Evolutionary conservation across 2,797 vertebrate genomes (phyloP), one percentile per base, ranked within the genome.

Genomic region (Naso thynnoides): DNA sequence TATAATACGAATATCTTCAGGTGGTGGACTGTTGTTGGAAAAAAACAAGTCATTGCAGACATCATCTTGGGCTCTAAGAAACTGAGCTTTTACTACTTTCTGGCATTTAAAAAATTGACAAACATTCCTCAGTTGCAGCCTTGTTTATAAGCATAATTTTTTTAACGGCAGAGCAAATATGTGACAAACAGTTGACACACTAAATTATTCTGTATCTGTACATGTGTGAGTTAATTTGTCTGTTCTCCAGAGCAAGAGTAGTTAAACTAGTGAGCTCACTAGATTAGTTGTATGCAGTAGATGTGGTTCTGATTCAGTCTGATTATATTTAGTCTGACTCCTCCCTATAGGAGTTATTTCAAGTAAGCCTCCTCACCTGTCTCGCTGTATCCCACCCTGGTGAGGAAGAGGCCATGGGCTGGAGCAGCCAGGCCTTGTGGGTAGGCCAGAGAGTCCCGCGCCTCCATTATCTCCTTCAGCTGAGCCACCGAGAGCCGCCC

Each of bases 371-470:
- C 19, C 73, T 86, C 57, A 95, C 94, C 94, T n/a, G 76, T 27
- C 0, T 86, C 63, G 0, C 64, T 44, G 23, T 97, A 98, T 5
- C 95, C 93, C 83, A 98, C 96, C 0, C 82, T 84, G 42, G 95
- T 94, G 21, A 98, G 95, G 78, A 98, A 98, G 53, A 98, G 94
- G 63, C 98, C 97, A 0, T 52, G 39, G 0, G 97, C 56, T 0
- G 97, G 98, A 18, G 97, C 97, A 19, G 83, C 76, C 11, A 91
- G 19, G 7, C 79, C 65, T 0, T 91, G 29, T 13, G 96, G 95
- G 26, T 89, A 95, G 9, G 94, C 95, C 29, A 76, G 53, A 0
- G 94, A 70, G 72, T 97, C 95, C 27, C 56, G 89, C 14, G 85
- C 80, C 38, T 96, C 94, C 70, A 98, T 67, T 36, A 98, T 63